Evolutionary conservation across 2,888 invertebrate species (phyloP).

Genomic region (Caenorhabditis macrosperma): DNA sequence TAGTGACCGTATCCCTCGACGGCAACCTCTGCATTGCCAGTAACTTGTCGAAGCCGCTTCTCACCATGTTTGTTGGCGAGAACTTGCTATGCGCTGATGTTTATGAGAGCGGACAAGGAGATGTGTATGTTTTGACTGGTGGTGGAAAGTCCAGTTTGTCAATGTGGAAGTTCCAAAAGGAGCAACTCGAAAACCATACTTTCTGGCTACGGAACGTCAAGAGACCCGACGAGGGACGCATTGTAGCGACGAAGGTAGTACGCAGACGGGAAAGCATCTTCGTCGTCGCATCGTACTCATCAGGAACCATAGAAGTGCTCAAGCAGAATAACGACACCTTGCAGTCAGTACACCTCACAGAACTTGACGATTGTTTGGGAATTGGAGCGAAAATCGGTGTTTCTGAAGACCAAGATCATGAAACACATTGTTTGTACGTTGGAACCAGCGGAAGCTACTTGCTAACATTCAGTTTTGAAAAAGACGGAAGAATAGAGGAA

Average conservation of each 20-base stretch:
- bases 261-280: not conserved
- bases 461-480: not conserved
- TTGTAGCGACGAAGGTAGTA: conserved; percentile 16
- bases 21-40: conserved; percentile 24
- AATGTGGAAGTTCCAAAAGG: not conserved
- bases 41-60: not conserved
- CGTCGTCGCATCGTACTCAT: conserved; percentile 32
- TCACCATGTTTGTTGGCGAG: conserved; percentile 38
- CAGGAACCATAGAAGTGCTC: conserved; percentile 28
- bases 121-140: conserved; percentile 1
- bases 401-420: not conserved
- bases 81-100: conserved; percentile 34
- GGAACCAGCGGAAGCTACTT: conserved; percentile 47
- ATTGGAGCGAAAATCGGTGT: conserved; percentile 23
- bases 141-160: conserved; percentile 37
- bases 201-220: not conserved
- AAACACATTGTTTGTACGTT: not conserved
- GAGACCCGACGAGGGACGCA: conserved; percentile 24
- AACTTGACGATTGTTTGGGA: conserved; percentile 24
- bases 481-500: not conserved
- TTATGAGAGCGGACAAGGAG: not conserved
- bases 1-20: conserved; percentile 41
- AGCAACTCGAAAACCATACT: not conserved
- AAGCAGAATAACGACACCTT: not conserved
- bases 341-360: not conserved